These are phyloP conservation scores for Microchrysa polita DNA, from an alignment of 2,888 invertebrate genomes.

Conservation along the genomic window DNA sequence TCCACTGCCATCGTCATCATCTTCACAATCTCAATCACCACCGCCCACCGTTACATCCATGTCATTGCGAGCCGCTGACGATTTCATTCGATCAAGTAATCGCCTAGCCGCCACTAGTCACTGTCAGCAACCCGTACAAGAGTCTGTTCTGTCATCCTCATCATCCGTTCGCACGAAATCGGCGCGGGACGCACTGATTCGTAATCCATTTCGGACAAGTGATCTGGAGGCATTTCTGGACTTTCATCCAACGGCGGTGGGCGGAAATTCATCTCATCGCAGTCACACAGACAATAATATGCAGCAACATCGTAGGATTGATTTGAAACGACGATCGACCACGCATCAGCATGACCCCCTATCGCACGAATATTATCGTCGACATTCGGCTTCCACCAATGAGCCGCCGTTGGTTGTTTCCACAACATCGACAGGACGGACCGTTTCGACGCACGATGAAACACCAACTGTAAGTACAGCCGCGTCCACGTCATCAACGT, in stretches of 20 bases:
- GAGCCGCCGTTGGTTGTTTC: neutral
- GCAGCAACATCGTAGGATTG: neutral
- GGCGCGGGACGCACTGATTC: neutral
- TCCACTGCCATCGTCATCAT: slow-evolving; percentile 53
- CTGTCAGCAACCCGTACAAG: slow-evolving; percentile 52
- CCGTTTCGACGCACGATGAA: neutral
- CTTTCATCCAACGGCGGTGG: neutral
- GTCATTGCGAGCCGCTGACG: slow-evolving; percentile 55
- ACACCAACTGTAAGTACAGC: neutral
- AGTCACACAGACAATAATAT: slow-evolving; percentile 4
- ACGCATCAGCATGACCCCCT: neutral
- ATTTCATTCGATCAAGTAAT: slow-evolving; percentile 15
- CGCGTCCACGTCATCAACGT: slow-evolving; percentile 6
- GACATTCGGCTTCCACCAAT: neutral
- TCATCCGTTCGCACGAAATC: neutral
- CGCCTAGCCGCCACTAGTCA: slow-evolving; percentile 42
- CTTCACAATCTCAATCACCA: slow-evolving; percentile 54
- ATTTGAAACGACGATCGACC: slow-evolving; percentile 19
- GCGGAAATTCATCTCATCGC: neutral
- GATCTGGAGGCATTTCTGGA: slow-evolving; percentile 15
- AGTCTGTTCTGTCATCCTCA: slow-evolving; percentile 20
- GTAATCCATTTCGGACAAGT: slow-evolving; percentile 21
- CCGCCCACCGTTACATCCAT: slow-evolving; percentile 54
- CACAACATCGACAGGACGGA: neutral
- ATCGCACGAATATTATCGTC: neutral